Conservation (phyloP, 2,888 invertebrate species). For the Idaea aversata region DNA sequence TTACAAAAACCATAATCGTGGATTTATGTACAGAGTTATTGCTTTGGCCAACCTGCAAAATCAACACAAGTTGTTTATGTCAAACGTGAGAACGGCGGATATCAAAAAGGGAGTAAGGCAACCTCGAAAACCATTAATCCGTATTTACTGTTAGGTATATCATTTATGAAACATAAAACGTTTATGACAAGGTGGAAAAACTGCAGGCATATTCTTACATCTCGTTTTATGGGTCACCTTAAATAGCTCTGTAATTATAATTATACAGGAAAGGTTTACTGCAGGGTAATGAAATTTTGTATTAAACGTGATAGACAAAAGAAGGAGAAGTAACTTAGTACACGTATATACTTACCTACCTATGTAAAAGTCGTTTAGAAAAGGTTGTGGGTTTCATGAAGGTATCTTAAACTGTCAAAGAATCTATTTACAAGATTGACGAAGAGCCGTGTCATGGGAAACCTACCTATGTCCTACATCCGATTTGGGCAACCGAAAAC, state of each 20-base stretch:
- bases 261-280: slow-evolving; percentile 49
- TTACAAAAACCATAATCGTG: slow-evolving; percentile 40
- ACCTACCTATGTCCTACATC: background rate
- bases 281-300: slow-evolving; percentile 45
- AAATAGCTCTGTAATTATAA: slow-evolving; percentile 62
- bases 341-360: background rate
- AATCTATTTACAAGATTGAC: background rate
- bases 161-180: slow-evolving; percentile 77
- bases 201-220: slow-evolving; percentile 57
- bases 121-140: slow-evolving; percentile 71
- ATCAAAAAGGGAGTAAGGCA: slow-evolving; percentile 51
- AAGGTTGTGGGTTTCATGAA: background rate
- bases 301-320: background rate
- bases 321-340: background rate
- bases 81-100: slow-evolving; percentile 43
- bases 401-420: background rate
- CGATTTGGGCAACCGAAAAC: background rate
- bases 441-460: background rate
- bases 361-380: background rate
- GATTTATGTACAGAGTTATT: slow-evolving; percentile 43
- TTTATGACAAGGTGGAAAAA: slow-evolving; percentile 70
- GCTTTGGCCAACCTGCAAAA: slow-evolving; percentile 43
- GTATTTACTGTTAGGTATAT: slow-evolving; percentile 62
- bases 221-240: slow-evolving; percentile 67
- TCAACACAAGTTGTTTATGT: slow-evolving; percentile 51